phyloP scores from a whole-genome alignment of 2,888 invertebrate species.

The Eilema depressum region DNA sequence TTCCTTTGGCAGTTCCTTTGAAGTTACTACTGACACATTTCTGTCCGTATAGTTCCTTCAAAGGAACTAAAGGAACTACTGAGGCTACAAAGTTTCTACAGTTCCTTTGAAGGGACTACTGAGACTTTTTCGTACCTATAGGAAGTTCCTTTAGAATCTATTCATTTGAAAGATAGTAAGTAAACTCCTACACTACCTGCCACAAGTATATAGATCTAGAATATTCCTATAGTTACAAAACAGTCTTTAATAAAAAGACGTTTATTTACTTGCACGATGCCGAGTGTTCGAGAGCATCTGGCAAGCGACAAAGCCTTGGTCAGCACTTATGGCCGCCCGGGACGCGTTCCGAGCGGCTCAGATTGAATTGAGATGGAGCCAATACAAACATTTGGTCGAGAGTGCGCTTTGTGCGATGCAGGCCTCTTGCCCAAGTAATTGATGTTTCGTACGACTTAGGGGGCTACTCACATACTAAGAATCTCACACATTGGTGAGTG shows the following conservation, averaged over 20 bases:
- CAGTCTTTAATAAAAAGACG: neutral
- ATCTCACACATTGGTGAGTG: no score
- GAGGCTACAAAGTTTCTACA: no score
- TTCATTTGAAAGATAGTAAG: neutral
- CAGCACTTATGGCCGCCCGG: slow-evolving; percentile 13
- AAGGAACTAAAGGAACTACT: no score
- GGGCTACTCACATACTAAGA: no score
- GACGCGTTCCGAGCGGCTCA: neutral
- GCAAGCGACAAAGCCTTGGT: slow-evolving; percentile 4
- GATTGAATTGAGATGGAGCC: slow-evolving; percentile 18
- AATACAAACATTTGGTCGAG: slow-evolving; percentile 13
- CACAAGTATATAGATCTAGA: neutral
- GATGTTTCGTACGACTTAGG: neutral
- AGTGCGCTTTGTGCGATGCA: slow-evolving; percentile 8
- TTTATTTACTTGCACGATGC: neutral
- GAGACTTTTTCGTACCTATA: no score
- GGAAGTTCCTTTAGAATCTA: neutral
- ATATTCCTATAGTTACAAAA: neutral
- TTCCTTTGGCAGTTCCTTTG: no score
- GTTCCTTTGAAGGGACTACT: no score
- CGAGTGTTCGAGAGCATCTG: neutral
- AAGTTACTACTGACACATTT: no score
- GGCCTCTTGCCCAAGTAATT: slow-evolving; percentile 4
- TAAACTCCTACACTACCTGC: neutral
- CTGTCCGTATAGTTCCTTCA: no score